phyloP scores from a whole-genome alignment of 2,113 vertebrate genomes.

The Telmatochromis brachygnathus region DNA sequence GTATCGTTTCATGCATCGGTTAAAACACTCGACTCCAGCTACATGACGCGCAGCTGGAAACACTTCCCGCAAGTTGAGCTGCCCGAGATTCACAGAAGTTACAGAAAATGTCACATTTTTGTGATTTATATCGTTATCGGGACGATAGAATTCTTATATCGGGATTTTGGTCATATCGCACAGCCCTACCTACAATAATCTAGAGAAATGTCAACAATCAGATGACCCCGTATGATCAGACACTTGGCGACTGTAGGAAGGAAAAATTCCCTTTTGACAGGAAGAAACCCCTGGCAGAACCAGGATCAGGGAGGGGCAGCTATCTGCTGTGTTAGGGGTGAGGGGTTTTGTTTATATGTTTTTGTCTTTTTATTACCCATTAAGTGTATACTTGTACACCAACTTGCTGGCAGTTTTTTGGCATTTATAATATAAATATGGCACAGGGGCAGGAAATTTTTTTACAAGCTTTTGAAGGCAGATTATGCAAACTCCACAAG shows the following conservation, averaged over 20 bases:
- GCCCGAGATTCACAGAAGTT: fast-evolving
- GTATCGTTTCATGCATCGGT: fast-evolving
- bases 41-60: neutral
- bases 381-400: neutral
- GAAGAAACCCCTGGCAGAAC: neutral
- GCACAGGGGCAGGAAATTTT: neutral
- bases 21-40: neutral
- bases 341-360: neutral
- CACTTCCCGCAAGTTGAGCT: fast-evolving
- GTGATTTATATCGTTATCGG: neutral
- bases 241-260: neutral
- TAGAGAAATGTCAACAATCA: neutral
- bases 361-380: neutral
- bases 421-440: neutral
- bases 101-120: neutral
- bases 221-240: neutral
- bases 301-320: neutral
- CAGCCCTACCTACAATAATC: neutral
- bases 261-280: neutral
- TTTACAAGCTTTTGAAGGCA: neutral
- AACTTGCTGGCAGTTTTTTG: neutral
- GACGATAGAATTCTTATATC: fast-evolving
- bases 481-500: neutral
- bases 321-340: neutral
- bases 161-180: neutral